phyloP scores from a whole-genome alignment of 2,797 vertebrate species.

The Gambelia wislizenii region DNA sequence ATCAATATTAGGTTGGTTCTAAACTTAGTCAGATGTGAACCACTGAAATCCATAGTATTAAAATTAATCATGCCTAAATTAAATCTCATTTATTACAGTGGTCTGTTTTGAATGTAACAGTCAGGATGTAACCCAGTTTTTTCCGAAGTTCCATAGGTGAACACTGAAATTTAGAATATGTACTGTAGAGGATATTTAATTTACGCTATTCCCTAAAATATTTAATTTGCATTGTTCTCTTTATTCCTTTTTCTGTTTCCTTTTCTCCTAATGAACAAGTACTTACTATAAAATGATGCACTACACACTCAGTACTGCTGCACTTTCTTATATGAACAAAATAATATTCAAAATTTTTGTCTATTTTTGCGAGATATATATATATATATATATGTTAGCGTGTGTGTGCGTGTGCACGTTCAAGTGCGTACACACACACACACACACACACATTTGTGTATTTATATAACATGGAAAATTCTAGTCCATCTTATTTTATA shows the following conservation, averaged over 20 bases:
- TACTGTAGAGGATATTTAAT: not conserved
- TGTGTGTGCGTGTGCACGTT: too few relatives aligned
- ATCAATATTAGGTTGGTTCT: not conserved
- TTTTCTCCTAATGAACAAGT: not conserved
- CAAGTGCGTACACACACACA: too few relatives aligned
- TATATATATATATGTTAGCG: too few relatives aligned
- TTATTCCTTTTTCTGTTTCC: not conserved
- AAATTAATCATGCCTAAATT: not conserved
- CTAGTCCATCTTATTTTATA: too few relatives aligned
- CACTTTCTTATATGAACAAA: too few relatives aligned
- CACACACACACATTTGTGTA: too few relatives aligned
- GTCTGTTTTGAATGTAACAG: not conserved
- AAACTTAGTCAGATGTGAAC: not conserved
- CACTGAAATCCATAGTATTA: not conserved
- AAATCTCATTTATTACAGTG: not conserved
- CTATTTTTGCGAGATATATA: too few relatives aligned
- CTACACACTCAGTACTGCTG: not conserved
- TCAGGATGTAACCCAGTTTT: not conserved
- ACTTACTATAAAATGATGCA: not conserved
- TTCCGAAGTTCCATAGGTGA: not conserved
- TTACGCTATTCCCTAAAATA: not conserved
- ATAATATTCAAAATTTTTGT: too few relatives aligned
- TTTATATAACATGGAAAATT: too few relatives aligned
- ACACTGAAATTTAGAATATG: not conserved
- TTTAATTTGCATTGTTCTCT: not conserved